Evolutionary conservation across 23 tunicate species (phyloP), one percentile per base, ranked within the genome.

Genomic region (Halocynthia roretzi): DNA sequence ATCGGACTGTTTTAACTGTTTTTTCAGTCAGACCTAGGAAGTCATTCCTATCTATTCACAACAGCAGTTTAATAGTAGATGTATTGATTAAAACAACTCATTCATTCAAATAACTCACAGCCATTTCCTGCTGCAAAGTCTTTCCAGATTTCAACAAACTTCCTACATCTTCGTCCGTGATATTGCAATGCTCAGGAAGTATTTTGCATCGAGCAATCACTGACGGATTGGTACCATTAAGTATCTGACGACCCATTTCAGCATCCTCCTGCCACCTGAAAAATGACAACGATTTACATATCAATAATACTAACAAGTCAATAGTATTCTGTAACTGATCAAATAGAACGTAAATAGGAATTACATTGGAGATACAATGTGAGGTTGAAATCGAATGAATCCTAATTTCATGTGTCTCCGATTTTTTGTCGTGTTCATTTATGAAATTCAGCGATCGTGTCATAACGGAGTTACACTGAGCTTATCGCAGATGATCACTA

Each of bases 241-340:
- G 50, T 12, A 81, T 68, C 31, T 81, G 84, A 8, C 84, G 77
- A 11, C 84, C 84, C 22, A 61, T 60, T 71, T 81, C 84, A 11
- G 11, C 84, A 40, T 81, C 84, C 44, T 61, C 56, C 51, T 71
- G 49, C 84, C 84, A 81, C 14, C 84, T 81, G 5, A 31, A 7
- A 68, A 53, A 81, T 71, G 18, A 1, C 17, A 58, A 58, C 63
- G 1, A 58, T 58, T 4, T 31, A 31, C 44, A 31, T 31, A 31
- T 31, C 44, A 31, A 31, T 31, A 31, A 31, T 31, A 31, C 44
- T 1, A 31, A 31, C 4, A 31, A 31, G 44, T 31, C 44, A 31
- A 31, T 31, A 31, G 4, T 31, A 31, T 31, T 1, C 44, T 31
- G 44, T 31, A 31, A 31, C 44, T n/a, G 4, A 31, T 31, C 44